Base-by-base conservation (phyloP, 2,113 vertebrate genomes). In the Sarotherodon lohbergeri region DNA sequence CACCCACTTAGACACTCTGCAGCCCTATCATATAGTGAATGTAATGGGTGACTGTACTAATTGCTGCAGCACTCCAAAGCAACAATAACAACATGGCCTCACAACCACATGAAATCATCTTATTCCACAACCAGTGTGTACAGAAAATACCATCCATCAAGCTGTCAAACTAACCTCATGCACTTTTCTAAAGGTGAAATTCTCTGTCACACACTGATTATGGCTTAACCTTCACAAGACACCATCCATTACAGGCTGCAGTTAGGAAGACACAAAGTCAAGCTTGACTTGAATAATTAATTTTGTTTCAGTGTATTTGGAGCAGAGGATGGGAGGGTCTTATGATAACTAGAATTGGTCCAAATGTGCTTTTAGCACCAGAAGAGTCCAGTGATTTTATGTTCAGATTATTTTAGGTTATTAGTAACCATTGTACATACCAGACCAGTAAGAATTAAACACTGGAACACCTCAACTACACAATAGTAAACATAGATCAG, bases 41-140 rank as follows among this genome's bases (percentile, higher is more conserved):
- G 90, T 93, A 92, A 95, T 90, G 91, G 83, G 90, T 90, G 88
- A 92, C 84, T 88, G 83, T 34, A 50, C 91, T 94, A 95, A 94
- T 94, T 92, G 88, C 92, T 88, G 88, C 82, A 82, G 66, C 41
- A 34, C 84, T 88, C 55, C 71, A 78, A 80, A 88, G 85, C 83
- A 86, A 68, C 63, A 50, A 87, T 55, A 91, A 86, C 85, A 83
- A 85, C 16, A 71, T 52, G 86, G 88, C 87, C 85, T 90, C 91
- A 57, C 81, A 24, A 89, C 93, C 92, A 89, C 95, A 93, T 93
- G 81, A 85, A 95, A 90, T 90, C 86, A 83, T 91, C 87, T 82
- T 36, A 76, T 84, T 92, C 89, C 81, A 7, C 88, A 86, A 87
- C 73, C 86, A 68, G 73, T 3, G 55, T 32, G 73, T 41, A 10